Evolutionary conservation across 2,797 vertebrate genomes (phyloP), one percentile per base, ranked within the genome.

Genomic region (Tarsius wallacei): DNA sequence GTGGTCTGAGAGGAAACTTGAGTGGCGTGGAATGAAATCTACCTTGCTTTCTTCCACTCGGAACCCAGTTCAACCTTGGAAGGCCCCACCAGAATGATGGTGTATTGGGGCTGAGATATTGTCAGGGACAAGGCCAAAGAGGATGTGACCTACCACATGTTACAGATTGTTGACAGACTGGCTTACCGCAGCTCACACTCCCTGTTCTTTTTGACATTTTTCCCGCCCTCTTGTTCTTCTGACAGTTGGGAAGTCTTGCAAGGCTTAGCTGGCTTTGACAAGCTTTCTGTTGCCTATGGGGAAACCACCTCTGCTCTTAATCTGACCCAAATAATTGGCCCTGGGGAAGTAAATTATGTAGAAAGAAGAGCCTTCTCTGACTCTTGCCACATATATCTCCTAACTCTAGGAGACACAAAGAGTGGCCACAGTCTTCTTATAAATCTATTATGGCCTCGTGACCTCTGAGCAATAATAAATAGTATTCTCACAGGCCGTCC

Each of bases 401-500:
- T 86, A 74, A 83, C 92, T 81, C 21, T 14, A 82, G 80, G 83
- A 92, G 64, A 77, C 36, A n/a, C 49, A 87, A 70, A 96, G 96
- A 97, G 96, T 95, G 97, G 95, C 94, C 97, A 94, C 86, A 95
- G 89, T 74, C 97, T 98, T 98, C 91, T 87, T 98, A 97, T 97
- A 97, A 98, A 98, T 96, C 96, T 96, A 47, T 68, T 96, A 81
- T 91, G 97, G 96, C 90, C 22, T 97, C 91, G 89, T 97, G 96
- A 97, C 98, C 96, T 77, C 96, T 96, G 82, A 94, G 87, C 86
- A 98, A 98, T 98, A 98, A 97, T 97, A 98, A 95, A 84, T 98
- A 97, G 97, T 97, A 85, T 93, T 94, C 93, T 93, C 24, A 28
- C 86, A 94, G 97, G 85, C 86, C 84, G 59, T 97, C 93, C 97